Evolutionary conservation across 2,888 invertebrate genomes (phyloP).

Genomic region (Mystacides longicornis): DNA sequence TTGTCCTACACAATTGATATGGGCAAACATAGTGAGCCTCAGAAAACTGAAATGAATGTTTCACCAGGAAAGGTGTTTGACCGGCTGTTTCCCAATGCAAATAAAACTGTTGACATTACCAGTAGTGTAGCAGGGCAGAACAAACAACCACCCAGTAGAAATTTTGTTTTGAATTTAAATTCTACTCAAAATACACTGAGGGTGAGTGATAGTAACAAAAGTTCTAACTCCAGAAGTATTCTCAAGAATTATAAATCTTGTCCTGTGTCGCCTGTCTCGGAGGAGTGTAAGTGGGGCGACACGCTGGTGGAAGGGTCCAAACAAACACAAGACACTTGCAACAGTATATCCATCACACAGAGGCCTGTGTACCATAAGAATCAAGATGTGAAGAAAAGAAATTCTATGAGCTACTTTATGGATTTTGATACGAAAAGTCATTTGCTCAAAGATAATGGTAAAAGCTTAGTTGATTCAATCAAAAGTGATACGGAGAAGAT

Average conservation of each 20-base stretch:
- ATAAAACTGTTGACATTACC: slow-evolving; percentile 28
- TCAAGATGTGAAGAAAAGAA: slow-evolving; percentile 45
- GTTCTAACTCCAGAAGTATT: slow-evolving; percentile 41
- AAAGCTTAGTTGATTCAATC: slow-evolving; percentile 54
- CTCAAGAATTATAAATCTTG: slow-evolving; percentile 67
- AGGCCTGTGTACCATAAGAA: slow-evolving; percentile 37
- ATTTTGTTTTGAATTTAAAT: slow-evolving; percentile 40
- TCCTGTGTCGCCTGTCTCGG: slow-evolving; percentile 75
- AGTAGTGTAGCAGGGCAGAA: slow-evolving; percentile 3
- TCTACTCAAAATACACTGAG: slow-evolving; percentile 30
- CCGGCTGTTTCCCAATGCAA: slow-evolving; percentile 36
- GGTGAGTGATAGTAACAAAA: slow-evolving; percentile 11
- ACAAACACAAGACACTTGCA: slow-evolving; percentile 28
- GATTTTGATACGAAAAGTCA: slow-evolving; percentile 50
- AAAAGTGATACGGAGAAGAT: slow-evolving; percentile 58
- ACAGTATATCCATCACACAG: slow-evolving; percentile 33
- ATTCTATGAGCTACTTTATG: slow-evolving; percentile 59
- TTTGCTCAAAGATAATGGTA: slow-evolving; percentile 41
- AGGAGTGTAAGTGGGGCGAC: slow-evolving; percentile 62
- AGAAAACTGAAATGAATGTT: slow-evolving; percentile 8
- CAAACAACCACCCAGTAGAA: slow-evolving; percentile 30
- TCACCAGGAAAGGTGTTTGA: slow-evolving; percentile 39
- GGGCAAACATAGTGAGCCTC: slow-evolving; percentile 15
- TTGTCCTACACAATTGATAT: slow-evolving; percentile 39
- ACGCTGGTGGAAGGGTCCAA: slow-evolving; percentile 27